phyloP scores from a whole-genome alignment of 92 coral and sea anemone genomes.

The Blastomussa wellsi region DNA sequence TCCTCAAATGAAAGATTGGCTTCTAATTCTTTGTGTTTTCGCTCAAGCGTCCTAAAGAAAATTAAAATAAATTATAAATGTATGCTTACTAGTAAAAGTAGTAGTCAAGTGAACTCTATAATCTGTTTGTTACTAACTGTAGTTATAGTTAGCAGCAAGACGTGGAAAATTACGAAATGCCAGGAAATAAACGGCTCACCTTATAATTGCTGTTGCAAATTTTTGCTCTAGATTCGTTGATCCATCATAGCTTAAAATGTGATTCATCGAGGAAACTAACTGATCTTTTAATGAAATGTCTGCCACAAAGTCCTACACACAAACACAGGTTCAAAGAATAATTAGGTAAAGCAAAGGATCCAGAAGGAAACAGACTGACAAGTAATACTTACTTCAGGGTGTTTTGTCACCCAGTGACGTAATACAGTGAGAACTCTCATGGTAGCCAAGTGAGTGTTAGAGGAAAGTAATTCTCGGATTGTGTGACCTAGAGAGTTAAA shows the following conservation, averaged over 20 bases:
- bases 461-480: conserved; percentile 79
- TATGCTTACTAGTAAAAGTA: not conserved
- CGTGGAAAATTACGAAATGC: not conserved
- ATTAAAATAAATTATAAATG: not conserved
- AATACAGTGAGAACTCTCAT: conserved; percentile 89
- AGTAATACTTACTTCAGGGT: conserved; percentile 75
- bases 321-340: not conserved
- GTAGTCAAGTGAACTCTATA: not conserved
- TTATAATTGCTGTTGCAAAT: conserved; percentile 77
- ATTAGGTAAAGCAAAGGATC: not conserved
- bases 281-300: conserved; percentile 69
- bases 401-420: conserved; percentile 97
- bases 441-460: conserved; percentile 80
- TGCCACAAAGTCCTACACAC: conserved; percentile 69
- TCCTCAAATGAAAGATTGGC: conserved; percentile 56
- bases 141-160: no score
- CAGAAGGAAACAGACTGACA: not conserved
- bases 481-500: conserved; percentile 63
- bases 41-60: conserved; percentile 70
- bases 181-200: conserved; percentile 34
- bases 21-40: conserved; percentile 69
- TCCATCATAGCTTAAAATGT: conserved; percentile 65
- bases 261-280: conserved; percentile 65
- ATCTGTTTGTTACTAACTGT: not conserved
- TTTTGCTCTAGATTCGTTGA: conserved; percentile 79